phyloP scores from a whole-genome alignment of 1,140 invertebrate species.

The Formica selysi region DNA sequence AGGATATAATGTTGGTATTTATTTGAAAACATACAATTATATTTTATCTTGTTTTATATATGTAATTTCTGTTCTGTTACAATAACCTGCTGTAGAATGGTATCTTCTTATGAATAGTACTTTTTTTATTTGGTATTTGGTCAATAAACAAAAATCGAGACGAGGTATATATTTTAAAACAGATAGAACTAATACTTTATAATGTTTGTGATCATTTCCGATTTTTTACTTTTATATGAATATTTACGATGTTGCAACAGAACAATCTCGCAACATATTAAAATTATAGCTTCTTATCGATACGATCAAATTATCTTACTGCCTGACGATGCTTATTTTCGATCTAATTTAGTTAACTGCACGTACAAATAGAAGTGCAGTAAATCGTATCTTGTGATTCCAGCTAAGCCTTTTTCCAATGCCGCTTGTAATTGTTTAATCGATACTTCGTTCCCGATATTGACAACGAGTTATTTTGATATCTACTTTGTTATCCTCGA shows the following conservation, averaged over 20 bases:
- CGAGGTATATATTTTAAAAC: background rate
- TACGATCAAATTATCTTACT: conserved; percentile 14
- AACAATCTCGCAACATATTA: background rate
- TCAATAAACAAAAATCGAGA: background rate
- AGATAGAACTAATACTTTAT: background rate
- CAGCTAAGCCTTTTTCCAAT: conserved; percentile 1
- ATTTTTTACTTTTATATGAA: background rate
- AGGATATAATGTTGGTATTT: too few species aligned
- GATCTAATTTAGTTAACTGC: conserved; percentile 32
- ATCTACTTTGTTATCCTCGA: background rate
- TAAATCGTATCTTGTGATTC: conserved; percentile 7
- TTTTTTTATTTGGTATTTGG: background rate
- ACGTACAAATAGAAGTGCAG: conserved; percentile 6
- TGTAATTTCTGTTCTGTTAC: background rate
- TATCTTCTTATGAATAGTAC: background rate
- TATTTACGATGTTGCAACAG: background rate
- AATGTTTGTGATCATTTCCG: background rate
- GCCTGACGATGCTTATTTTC: background rate
- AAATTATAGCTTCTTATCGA: background rate
- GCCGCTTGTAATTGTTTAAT: background rate
- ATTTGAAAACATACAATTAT: background rate
- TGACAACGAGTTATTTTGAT: background rate
- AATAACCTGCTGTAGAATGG: background rate
- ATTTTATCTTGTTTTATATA: background rate
- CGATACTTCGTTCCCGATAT: background rate